Evolutionary conservation across 2,113 vertebrate genomes (phyloP).

Genomic region (Caranx ignobilis): DNA sequence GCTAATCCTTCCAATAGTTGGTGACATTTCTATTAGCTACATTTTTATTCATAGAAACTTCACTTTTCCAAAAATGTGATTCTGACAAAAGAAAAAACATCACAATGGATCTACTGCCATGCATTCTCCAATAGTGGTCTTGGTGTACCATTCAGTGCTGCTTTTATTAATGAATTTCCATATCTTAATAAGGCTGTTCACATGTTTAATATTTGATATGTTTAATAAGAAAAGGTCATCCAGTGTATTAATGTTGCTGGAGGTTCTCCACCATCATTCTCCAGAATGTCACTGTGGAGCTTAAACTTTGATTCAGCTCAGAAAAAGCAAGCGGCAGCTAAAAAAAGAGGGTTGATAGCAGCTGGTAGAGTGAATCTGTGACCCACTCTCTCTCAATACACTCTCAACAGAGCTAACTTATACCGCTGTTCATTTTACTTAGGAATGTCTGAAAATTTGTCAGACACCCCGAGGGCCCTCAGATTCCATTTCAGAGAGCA

Average conservation of each 20-base stretch:
- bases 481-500: conserved; percentile 68
- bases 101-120: neutral
- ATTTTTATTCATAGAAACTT: neutral
- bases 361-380: neutral
- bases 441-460: conserved; percentile 53
- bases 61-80: neutral
- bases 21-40: too few species aligned
- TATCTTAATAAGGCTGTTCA: neutral
- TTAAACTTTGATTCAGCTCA: neutral
- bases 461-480: conserved; percentile 50
- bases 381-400: conserved; percentile 1
- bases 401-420: conserved; percentile 19
- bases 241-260: too few species aligned
- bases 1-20: too few species aligned
- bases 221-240: neutral
- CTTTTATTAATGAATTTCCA: neutral
- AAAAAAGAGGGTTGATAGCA: neutral
- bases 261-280: too few species aligned
- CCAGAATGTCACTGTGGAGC: neutral
- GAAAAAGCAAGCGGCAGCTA: too few species aligned
- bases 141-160: neutral
- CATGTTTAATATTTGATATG: neutral
- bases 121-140: neutral
- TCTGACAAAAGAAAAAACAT: neutral
- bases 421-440: conserved; percentile 44